Percentiles rank a stretch among this genome's conserved stretches.
Evolutionary conservation across 2,113 vertebrate genomes (phyloP).

Genomic region (Ctenomys sociabilis): DNA sequence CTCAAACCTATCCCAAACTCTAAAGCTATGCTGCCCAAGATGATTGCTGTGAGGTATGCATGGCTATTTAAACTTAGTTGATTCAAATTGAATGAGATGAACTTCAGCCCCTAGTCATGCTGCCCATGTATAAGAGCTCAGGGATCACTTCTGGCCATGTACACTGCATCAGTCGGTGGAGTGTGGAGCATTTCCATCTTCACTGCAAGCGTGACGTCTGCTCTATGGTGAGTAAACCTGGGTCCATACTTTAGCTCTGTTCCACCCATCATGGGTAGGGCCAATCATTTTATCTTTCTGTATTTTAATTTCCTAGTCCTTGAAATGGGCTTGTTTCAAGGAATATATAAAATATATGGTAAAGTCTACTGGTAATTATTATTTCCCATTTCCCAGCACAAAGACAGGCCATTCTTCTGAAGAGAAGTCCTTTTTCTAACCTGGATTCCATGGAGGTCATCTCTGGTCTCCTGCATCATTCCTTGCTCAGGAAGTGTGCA

Average conservation of each 20-base stretch:
- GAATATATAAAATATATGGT: background rate
- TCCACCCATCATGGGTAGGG: background rate
- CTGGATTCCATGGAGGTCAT: background rate
- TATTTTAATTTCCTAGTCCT: slow-evolving; percentile 23
- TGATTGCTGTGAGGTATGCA: background rate
- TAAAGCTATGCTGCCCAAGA: background rate
- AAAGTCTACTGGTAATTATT: background rate
- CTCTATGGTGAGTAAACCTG: background rate
- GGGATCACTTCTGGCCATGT: background rate
- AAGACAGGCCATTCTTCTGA: background rate
- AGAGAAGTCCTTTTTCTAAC: background rate
- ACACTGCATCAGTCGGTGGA: background rate
- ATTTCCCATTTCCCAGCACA: background rate
- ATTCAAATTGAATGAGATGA: slow-evolving; percentile 18
- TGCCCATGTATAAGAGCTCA: background rate
- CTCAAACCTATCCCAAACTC: background rate
- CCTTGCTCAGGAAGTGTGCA: background rate
- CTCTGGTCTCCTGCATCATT: background rate
- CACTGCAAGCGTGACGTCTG: background rate
- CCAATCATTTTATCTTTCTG: background rate
- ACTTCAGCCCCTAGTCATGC: background rate
- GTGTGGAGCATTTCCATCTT: background rate
- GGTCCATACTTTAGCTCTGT: background rate
- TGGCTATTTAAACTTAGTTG: background rate
- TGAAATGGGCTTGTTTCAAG: slow-evolving; percentile 17